Evolutionary conservation across 2,888 invertebrate species (phyloP).

Genomic region (Nebria brevicollis): DNA sequence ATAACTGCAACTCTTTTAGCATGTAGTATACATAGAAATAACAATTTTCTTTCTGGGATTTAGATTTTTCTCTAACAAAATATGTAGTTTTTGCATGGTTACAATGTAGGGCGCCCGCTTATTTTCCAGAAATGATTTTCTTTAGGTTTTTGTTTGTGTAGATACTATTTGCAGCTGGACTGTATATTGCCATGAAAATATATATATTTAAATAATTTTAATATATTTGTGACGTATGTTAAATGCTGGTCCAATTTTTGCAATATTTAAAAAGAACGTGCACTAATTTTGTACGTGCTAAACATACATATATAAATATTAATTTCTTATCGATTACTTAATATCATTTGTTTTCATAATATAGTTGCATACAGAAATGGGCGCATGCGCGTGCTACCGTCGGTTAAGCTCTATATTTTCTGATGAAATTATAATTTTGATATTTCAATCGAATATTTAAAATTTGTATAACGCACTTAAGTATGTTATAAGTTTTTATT

Average conservation of each 20-base stretch:
- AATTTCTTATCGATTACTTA: not conserved
- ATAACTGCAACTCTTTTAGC: slow-evolving; percentile 35
- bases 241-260: not conserved
- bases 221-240: not conserved
- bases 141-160: not conserved
- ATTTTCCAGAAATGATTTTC: not conserved
- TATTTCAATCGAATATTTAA: too few species aligned
- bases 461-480: not conserved
- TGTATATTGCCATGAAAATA: slow-evolving; percentile 27
- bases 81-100: slow-evolving; percentile 42
- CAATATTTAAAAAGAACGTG: not conserved
- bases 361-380: not conserved
- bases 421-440: not conserved
- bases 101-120: slow-evolving; percentile 23
- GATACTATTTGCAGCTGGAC: slow-evolving; percentile 35
- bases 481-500: not conserved
- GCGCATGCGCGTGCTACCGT: not conserved
- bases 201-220: not conserved
- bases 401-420: not conserved
- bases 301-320: not conserved
- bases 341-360: not conserved
- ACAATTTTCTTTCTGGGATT: slow-evolving; percentile 13
- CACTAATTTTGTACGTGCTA: not conserved
- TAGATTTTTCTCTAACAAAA: slow-evolving; percentile 18
- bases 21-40: slow-evolving; percentile 18